Base-by-base conservation (phyloP, 2,888 invertebrate species). In the Platynereis dumerilii region DNA sequence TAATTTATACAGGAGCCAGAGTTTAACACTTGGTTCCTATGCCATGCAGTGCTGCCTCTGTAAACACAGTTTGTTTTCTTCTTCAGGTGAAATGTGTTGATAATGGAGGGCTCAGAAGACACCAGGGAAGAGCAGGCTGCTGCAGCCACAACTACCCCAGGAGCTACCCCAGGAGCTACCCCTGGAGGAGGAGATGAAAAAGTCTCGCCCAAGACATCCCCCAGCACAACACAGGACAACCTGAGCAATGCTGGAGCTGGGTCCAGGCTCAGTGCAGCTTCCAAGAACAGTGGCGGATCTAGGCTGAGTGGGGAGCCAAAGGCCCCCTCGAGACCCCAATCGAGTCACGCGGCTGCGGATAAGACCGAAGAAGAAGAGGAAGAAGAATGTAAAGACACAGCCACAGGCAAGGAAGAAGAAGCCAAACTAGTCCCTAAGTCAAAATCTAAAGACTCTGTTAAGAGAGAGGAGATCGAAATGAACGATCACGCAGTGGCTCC, bases 381-480 rank as follows among this genome's bases (percentile, higher is more conserved):
- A 17, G 52, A 52, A 17, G 52, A 24, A 20, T 5, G 24, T 17
- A 24, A 52, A 52, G 52, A 52, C 7, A 52, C 29, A 2, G 53
- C 44, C 52, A 39, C 42, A 1, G 45, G 17, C 2, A 58, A 58
- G 34, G 17, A 55, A 26, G 53, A 48, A 27, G 60, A 60, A n/a
- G 48, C 52, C 15, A 52, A 60, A 24, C 34, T 34, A 7, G 34
- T 34, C 5, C 34, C 34, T 34, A 34, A 34, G 34, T 34, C 34
- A 34, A 34, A 34, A 34, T 34, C 34, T 12, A 34, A 34, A 34
- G 34, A 34, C 34, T 34, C 34, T 34, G 34, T 34, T 34, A 60
- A 60, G 34, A 60, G 48, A 34, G 52, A 60, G 26, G 60, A 52
- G 28, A 58, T 45, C 2, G 53, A 44, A 15, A 27, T 26, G 55